Conservation (phyloP, 2,113 vertebrate genomes). For the Laticauda colubrina region DNA sequence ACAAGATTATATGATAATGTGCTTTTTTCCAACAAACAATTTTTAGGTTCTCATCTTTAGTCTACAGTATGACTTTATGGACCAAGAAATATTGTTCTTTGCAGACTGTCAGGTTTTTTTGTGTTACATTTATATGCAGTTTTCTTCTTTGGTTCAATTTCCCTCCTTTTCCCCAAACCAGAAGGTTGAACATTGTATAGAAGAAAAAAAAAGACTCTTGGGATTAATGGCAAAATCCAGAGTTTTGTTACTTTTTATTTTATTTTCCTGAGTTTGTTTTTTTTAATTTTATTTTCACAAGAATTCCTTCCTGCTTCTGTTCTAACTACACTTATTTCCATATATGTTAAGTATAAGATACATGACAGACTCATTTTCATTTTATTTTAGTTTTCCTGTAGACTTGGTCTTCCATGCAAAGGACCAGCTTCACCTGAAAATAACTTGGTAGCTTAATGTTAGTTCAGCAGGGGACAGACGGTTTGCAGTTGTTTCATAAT, state of each 20-base stretch:
- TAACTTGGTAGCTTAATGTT: background rate
- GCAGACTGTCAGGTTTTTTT: background rate
- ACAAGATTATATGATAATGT: background rate
- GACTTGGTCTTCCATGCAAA: background rate
- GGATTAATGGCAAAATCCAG: background rate
- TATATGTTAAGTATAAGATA: background rate
- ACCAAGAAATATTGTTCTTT: background rate
- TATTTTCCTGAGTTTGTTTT: background rate
- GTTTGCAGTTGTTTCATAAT: background rate
- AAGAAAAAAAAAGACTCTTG: background rate
- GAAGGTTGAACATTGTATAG: background rate
- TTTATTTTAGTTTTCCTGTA: background rate
- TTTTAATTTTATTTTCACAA: background rate
- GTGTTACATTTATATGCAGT: background rate
- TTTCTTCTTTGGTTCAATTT: background rate
- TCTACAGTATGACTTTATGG: background rate
- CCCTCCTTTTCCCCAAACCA: background rate
- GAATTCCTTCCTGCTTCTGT: background rate
- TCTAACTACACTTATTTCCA: background rate
- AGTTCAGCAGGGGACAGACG: background rate
- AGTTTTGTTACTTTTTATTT: background rate
- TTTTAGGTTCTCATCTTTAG: background rate
- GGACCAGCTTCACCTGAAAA: background rate
- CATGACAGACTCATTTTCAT: background rate
- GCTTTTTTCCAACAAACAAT: background rate